A percentile compares a stretch with the other conserved stretches of the same genome.
Conservation (phyloP, 2,888 invertebrate species). For the Sepioteuthis lessoniana region DNA sequence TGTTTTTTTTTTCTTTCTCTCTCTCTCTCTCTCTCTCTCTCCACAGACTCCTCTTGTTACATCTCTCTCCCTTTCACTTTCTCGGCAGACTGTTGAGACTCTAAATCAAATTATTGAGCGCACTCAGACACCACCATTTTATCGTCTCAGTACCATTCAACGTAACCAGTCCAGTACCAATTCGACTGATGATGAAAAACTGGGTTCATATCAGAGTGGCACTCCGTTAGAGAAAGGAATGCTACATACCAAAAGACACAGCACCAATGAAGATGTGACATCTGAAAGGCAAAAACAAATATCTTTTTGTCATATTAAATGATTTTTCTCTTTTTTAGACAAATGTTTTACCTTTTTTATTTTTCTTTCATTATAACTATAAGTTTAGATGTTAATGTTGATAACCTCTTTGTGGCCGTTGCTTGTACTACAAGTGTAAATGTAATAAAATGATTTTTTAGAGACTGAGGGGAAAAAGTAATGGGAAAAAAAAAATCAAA, state of each 20-base stretch:
- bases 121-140: constrained; percentile 98
- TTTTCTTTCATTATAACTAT: too few relatives aligned
- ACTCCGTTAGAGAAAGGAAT: constrained; percentile 91
- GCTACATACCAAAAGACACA: constrained; percentile 93
- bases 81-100: constrained; percentile 87
- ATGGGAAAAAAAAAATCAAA: too few relatives aligned
- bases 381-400: background rate
- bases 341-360: too few relatives aligned
- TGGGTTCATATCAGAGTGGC: constrained; percentile 68
- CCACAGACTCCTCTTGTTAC: background rate
- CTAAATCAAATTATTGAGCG: constrained; percentile 95
- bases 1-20: background rate
- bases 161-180: constrained; percentile 65
- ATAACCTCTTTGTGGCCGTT: background rate
- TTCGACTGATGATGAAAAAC: constrained; percentile 77
- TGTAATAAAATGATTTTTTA: too few relatives aligned
- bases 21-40: background rate
- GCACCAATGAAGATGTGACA: constrained; percentile 71
- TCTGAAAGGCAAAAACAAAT: constrained; percentile 61
- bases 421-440: background rate
- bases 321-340: background rate
- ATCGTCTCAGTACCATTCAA: constrained; percentile 83
- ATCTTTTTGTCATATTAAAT: background rate
- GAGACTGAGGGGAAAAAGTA: too few relatives aligned
- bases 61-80: background rate